Conservation (phyloP, 2,888 invertebrate genomes). For the Polymixis flavicincta region DNA sequence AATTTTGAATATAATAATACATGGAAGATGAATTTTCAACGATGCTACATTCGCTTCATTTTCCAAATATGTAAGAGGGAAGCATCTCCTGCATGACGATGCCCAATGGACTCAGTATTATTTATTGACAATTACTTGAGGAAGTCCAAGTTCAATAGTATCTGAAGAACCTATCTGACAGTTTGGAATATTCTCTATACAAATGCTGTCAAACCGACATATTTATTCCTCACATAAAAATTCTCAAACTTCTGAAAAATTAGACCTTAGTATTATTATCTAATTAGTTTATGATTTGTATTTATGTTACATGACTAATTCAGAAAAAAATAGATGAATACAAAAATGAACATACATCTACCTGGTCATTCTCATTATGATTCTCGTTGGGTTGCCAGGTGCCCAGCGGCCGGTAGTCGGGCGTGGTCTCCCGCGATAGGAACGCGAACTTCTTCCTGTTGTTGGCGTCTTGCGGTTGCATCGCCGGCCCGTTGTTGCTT, state of each 20-base stretch:
- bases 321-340: neutral
- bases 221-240: too few relatives aligned
- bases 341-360: constrained; percentile 47
- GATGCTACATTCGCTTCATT: neutral
- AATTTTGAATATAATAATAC: neutral
- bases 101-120: neutral
- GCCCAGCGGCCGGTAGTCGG: constrained; percentile 95
- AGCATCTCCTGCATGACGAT: neutral
- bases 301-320: neutral
- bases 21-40: neutral
- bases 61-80: neutral
- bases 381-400: constrained; percentile 86
- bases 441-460: constrained; percentile 96
- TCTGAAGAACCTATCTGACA: too few relatives aligned
- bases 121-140: too few relatives aligned
- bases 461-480: constrained; percentile 92
- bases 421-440: constrained; percentile 95
- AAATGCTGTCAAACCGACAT: too few relatives aligned
- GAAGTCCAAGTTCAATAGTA: too few relatives aligned
- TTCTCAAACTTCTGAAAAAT: too few relatives aligned
- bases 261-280: neutral
- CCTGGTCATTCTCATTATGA: constrained; percentile 72
- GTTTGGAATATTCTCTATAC: too few relatives aligned
- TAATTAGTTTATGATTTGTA: neutral
- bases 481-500: constrained; percentile 88